These are phyloP conservation scores for Ellobius talpinus DNA, from an alignment of 2,113 vertebrate genomes.

Conservation along the genomic window DNA sequence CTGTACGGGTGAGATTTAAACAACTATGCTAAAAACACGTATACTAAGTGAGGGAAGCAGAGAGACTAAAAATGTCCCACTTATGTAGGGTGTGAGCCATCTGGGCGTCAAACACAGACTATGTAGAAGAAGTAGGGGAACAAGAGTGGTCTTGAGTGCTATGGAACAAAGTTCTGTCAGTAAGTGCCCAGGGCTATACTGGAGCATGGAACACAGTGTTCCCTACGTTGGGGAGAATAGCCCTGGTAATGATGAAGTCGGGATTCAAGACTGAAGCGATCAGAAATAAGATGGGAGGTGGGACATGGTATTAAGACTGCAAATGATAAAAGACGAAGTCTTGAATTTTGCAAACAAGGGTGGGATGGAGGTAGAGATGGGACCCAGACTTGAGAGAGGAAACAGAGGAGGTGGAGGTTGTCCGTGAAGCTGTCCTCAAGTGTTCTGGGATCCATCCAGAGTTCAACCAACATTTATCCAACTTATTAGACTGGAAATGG, in stretches of 20 bases:
- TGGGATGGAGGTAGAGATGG: background rate
- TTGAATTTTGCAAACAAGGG: background rate
- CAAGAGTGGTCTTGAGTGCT: background rate
- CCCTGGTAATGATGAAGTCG: background rate
- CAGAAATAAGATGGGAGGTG: background rate
- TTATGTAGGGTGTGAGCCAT: background rate
- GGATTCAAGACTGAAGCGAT: background rate
- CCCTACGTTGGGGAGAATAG: background rate
- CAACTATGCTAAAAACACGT: background rate
- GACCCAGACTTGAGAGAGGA: background rate
- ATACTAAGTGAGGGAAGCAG: background rate
- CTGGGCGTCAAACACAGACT: background rate
- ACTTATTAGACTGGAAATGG: background rate
- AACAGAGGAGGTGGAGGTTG: background rate
- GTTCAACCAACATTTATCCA: background rate
- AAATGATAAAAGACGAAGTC: background rate
- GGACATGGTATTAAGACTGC: background rate
- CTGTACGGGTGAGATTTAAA: constrained; percentile 52
- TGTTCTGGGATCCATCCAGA: background rate
- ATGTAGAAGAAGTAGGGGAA: background rate
- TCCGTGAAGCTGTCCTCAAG: background rate
- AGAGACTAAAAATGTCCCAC: constrained; percentile 1
- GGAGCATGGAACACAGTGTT: background rate
- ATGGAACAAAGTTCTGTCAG: background rate
- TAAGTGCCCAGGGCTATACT: background rate